Evolutionary conservation across 2,888 invertebrate species (phyloP), one percentile per base, ranked within the genome.

Genomic region (Sepiola atlantica): DNA sequence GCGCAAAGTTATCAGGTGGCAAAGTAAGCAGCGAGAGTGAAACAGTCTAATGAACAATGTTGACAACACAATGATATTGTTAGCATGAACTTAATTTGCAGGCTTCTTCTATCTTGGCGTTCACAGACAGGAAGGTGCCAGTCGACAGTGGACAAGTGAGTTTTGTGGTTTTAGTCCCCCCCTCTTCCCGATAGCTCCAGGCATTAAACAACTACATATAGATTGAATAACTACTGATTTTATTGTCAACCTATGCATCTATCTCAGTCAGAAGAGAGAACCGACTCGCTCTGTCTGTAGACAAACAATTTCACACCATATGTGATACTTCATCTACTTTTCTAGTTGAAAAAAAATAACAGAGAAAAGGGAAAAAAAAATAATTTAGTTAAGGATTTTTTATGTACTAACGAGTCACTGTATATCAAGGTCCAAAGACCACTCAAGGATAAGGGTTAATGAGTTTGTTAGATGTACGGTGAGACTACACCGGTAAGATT

Each of bases 1-100:
- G 8, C 45, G 45, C 45, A 45, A 45, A 45, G 45, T 45, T 61
- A 77, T 16, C n/a, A n/a, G 14, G n/a, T n/a, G 16, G 14, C n/a
- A 77, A 18, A 77, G 32, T 77, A 32, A 32, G 77, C 77, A n/a
- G n/a, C n/a, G 16, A 77, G 16, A n/a, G 16, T 32, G 32, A 77
- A 57, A 28, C 10, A 61, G 61, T 28, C 61, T 77, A n/a, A 77
- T 77, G 32, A 77, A 77, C 32, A 77, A n/a, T 32, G n/a, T 77
- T 77, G 77, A 77, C 77, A 77, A 77, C 77, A 77, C 77, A 77
- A 77, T 77, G 77, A 32, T 77, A 77, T 77, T 77, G 77, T 77
- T 77, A 77, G n/a, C 77, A 77, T 77, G 77, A n/a, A 77, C 77
- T 77, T 77, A 77, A n/a, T 77, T 77, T 77, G 16, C 77, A 77